A percentile compares a stretch with the other conserved stretches of the same genome.
Conservation (phyloP, 1,140 invertebrate species). For the Panagrolaimus sp. region DNA sequence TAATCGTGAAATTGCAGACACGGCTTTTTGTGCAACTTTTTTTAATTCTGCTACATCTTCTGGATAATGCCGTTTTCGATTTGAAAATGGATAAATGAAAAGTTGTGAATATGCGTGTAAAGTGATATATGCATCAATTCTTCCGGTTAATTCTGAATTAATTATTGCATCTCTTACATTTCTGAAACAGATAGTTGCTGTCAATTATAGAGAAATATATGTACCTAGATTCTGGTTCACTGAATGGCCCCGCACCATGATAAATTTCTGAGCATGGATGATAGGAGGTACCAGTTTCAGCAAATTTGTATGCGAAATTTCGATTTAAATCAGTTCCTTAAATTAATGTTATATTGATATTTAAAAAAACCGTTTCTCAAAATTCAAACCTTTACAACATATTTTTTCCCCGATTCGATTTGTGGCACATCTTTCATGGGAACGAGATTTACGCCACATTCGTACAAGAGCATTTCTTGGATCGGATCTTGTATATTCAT, state of each 20-base stretch:
- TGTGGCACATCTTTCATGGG: conserved; percentile 36
- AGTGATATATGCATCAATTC: conserved; percentile 55
- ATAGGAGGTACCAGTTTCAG: conserved; percentile 54
- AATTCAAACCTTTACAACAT: conserved; percentile 24
- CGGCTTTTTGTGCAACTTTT: conserved; percentile 43
- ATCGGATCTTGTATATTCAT: conserved; percentile 56
- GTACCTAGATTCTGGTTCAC: conserved; percentile 50
- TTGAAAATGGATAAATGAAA: conserved; percentile 51
- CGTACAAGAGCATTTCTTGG: conserved; percentile 30
- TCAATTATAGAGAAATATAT: background rate
- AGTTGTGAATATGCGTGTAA: conserved; percentile 56
- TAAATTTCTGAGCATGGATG: conserved; percentile 58
- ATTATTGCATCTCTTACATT: conserved; percentile 50
- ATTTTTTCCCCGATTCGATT: conserved; percentile 50
- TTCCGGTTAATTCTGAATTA: conserved; percentile 47
- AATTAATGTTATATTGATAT: no score
- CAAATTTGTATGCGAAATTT: conserved; percentile 44
- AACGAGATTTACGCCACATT: conserved; percentile 54
- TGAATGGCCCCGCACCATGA: conserved; percentile 51
- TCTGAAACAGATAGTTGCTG: conserved; percentile 21
- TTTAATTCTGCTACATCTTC: conserved; percentile 50
- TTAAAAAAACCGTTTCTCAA: no score
- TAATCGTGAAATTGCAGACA: conserved; percentile 47
- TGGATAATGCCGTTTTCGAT: conserved; percentile 46
- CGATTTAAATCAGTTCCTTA: conserved; percentile 54